Percentiles rank a stretch among this genome's conserved stretches.
phyloP scores from a whole-genome alignment of 2,797 vertebrate genomes.

The Hyperoplus lanceolatus region DNA sequence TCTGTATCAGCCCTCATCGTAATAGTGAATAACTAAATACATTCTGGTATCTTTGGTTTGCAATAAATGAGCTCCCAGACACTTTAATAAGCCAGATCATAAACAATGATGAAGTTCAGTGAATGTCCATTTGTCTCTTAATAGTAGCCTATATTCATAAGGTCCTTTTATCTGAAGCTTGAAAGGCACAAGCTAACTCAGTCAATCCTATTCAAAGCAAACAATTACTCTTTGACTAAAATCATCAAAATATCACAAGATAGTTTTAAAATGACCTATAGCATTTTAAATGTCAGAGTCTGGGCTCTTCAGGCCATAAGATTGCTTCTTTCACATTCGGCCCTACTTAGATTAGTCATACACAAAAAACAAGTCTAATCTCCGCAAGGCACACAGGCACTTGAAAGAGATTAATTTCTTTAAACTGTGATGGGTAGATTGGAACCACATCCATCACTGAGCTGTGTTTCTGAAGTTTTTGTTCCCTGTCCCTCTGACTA shows the following conservation, averaged over 20 bases:
- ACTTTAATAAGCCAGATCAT: background rate
- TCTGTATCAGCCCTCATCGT: background rate
- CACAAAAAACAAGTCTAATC: constrained; percentile 65
- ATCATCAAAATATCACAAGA: constrained; percentile 10
- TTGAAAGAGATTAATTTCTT: constrained; percentile 67
- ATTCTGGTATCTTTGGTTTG: constrained; percentile 1
- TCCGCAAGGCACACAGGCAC: constrained; percentile 41
- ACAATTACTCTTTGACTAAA: constrained; percentile 5
- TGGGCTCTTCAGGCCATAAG: constrained; percentile 19
- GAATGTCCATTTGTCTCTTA: background rate
- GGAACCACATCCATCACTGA: constrained; percentile 67
- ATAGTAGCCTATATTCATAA: background rate
- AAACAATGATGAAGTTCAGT: background rate
- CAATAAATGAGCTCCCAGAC: background rate
- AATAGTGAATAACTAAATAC: background rate
- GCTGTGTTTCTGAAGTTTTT: constrained; percentile 61
- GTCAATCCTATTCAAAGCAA: constrained; percentile 21
- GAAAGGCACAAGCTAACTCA: background rate
- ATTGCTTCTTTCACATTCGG: constrained; percentile 44
- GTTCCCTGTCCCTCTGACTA: constrained; percentile 60
- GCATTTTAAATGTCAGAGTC: constrained; percentile 13
- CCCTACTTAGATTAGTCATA: constrained; percentile 50
- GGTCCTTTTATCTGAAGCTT: constrained; percentile 6
- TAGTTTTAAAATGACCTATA: constrained; percentile 19
- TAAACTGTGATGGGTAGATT: constrained; percentile 52